phyloP scores from a whole-genome alignment of 2,113 vertebrate genomes.

The Pygoscelis antarcticus region DNA sequence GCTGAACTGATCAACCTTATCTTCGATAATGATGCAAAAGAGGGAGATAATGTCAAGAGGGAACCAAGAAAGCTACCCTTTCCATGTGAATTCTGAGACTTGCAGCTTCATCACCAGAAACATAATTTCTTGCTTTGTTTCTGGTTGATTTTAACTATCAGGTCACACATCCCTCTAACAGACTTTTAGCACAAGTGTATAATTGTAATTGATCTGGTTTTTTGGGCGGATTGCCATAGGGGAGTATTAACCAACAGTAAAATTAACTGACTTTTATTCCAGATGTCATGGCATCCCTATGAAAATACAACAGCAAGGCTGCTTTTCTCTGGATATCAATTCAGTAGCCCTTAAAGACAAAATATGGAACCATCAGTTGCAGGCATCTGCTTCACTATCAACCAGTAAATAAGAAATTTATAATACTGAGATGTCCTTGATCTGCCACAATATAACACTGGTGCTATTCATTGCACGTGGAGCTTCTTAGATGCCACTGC shows the following conservation, averaged over 20 bases:
- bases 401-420: neutral
- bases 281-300: neutral
- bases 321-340: slow-evolving; percentile 4
- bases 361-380: neutral
- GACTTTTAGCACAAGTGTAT: neutral
- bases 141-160: neutral
- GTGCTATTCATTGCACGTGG: neutral
- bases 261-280: slow-evolving; percentile 14
- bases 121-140: neutral
- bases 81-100: neutral
- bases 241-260: neutral
- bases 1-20: neutral
- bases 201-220: neutral
- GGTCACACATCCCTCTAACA: neutral
- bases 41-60: neutral
- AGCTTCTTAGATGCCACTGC: neutral
- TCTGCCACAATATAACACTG: neutral
- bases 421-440: neutral
- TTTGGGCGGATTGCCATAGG: neutral
- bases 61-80: neutral
- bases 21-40: neutral
- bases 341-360: slow-evolving; percentile 15
- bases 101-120: neutral
- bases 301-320: neutral
- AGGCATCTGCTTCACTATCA: neutral